Conservation (phyloP, 2,113 vertebrate genomes). For the Lampris incognitus region DNA sequence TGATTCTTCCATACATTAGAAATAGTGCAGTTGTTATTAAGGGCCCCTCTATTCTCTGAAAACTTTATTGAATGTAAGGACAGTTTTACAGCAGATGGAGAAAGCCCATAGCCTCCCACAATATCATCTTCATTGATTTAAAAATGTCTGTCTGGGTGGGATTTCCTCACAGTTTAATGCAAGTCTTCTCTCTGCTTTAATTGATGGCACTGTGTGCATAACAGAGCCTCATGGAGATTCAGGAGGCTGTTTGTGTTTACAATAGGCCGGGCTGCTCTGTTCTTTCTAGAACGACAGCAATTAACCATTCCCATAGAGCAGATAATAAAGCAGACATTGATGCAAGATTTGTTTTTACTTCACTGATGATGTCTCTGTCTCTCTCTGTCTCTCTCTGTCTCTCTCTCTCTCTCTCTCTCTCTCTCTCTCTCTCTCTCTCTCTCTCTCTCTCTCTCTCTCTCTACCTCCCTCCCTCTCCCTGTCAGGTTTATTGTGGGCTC, state of each 20-base stretch:
- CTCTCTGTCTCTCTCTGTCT: constrained; percentile 31
- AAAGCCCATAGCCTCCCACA: constrained; percentile 19
- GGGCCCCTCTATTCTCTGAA: too few species aligned
- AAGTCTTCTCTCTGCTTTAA: not conserved
- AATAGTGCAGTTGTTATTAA: too few species aligned
- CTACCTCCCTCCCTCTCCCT: constrained; percentile 39
- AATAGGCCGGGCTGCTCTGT: constrained; percentile 73
- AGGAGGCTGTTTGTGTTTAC: constrained; percentile 68
- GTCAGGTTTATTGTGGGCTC: constrained; percentile 70
- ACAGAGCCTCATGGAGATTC: constrained; percentile 53
- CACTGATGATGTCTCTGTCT: constrained; percentile 30
- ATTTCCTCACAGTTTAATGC: constrained; percentile 22
- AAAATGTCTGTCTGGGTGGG: constrained; percentile 47
- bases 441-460: constrained; percentile 32
- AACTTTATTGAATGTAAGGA: constrained; percentile 37
- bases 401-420: not conserved
- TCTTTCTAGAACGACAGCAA: constrained; percentile 71
- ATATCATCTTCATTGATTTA: constrained; percentile 41
- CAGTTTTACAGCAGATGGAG: constrained; percentile 61
- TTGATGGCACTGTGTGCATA: constrained; percentile 10
- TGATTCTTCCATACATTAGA: too few species aligned
- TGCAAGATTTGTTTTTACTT: constrained; percentile 68
- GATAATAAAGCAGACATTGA: constrained; percentile 67
- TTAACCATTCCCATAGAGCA: constrained; percentile 62
- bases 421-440: constrained; percentile 32